Evolutionary conservation across 2,888 invertebrate genomes (phyloP).

Genomic region (Agrilus cyanescens): DNA sequence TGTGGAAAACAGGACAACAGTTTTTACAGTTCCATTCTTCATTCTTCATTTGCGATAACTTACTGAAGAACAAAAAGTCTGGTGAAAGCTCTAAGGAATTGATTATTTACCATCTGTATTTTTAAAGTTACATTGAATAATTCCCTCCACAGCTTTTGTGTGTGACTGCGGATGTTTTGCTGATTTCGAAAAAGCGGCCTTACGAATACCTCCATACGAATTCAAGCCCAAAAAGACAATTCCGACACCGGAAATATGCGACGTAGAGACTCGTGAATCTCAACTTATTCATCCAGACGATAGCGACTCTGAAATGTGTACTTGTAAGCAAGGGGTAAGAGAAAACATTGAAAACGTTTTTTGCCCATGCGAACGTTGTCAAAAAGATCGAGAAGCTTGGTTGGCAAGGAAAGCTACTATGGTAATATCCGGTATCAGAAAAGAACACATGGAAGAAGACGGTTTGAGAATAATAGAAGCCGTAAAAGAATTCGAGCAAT

Average conservation of each 20-base stretch:
- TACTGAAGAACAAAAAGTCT: no score
- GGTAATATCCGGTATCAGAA: slow-evolving; percentile 17
- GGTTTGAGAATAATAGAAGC: slow-evolving; percentile 21
- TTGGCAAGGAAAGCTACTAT: slow-evolving; percentile 11
- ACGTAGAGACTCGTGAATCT: no score
- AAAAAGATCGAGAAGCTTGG: slow-evolving; percentile 10
- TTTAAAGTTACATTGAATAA: no score
- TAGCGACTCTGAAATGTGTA: slow-evolving; percentile 10
- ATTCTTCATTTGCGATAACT: no score
- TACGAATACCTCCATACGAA: no score
- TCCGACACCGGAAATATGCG: not conserved
- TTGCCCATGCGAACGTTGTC: slow-evolving; percentile 20
- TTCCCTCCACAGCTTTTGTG: no score
- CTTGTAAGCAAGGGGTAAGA: slow-evolving; percentile 18
- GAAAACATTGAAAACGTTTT: slow-evolving; percentile 13
- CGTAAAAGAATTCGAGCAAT: slow-evolving; percentile 16
- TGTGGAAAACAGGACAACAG: no score
- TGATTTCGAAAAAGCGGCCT: no score
- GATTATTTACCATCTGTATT: no score
- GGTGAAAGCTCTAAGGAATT: no score
- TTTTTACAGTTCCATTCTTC: no score
- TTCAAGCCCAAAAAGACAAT: not conserved
- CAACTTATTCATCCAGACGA: not conserved
- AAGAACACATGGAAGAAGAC: slow-evolving; percentile 10
- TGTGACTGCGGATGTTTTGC: no score